Evolutionary conservation across 2,888 invertebrate species (phyloP).

Genomic region (Ferdinandea cuprea): DNA sequence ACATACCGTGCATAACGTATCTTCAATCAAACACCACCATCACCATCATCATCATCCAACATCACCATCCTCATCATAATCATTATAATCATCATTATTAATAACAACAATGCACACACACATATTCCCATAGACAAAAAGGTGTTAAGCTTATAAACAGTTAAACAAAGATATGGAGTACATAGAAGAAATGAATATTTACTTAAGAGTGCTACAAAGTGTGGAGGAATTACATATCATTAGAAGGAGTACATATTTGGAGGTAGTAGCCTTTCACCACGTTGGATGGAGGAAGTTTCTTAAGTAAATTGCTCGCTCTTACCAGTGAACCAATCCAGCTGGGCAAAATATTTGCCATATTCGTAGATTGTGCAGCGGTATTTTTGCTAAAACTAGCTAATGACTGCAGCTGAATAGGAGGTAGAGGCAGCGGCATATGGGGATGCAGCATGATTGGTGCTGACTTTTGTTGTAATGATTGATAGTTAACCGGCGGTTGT

Average conservation of each 20-base stretch:
- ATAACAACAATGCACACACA: not conserved
- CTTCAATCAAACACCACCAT: conserved; percentile 14
- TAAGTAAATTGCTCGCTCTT: conserved; percentile 46
- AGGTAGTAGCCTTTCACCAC: conserved; percentile 49
- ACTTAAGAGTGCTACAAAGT: conserved; percentile 34
- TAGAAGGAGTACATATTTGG: conserved; percentile 13
- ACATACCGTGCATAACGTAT: conserved; percentile 17
- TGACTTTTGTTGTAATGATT: conserved; percentile 17
- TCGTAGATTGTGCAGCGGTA: conserved; percentile 33
- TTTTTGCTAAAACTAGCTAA: conserved; percentile 28
- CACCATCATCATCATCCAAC: conserved; percentile 8
- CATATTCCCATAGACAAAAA: not conserved
- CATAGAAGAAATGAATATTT: not conserved
- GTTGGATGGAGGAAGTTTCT: conserved; percentile 40
- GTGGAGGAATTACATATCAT: conserved; percentile 16
- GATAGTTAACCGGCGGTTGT: conserved; percentile 2
- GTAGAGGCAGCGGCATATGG: conserved; percentile 3
- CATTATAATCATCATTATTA: conserved; percentile 2
- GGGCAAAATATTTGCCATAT: conserved; percentile 46
- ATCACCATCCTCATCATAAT: conserved; percentile 14
- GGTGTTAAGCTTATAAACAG: conserved; percentile 25
- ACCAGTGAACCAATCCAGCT: conserved; percentile 63
- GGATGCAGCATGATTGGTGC: conserved; percentile 16
- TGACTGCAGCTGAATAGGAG: conserved; percentile 28
- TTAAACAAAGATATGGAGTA: conserved; percentile 10